Percentiles rank a stretch among this genome's conserved stretches.
phyloP scores from a whole-genome alignment of 2,797 vertebrate genomes.

The Sarcophilus harrisii region DNA sequence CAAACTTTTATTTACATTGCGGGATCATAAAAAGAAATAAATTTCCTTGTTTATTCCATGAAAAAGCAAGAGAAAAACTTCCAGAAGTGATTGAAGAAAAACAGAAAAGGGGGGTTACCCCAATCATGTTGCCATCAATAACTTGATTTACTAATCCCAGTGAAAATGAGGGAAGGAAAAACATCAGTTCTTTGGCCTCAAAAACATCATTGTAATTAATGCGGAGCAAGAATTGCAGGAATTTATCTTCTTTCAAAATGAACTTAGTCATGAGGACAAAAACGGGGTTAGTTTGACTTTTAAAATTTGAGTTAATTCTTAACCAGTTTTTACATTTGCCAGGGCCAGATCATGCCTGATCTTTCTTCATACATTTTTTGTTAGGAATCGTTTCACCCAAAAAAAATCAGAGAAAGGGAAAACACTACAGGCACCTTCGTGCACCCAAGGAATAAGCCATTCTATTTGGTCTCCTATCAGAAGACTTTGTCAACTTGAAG shows the following conservation, averaged over 20 bases:
- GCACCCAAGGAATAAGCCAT: background rate
- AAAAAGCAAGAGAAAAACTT: background rate
- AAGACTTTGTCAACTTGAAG: background rate
- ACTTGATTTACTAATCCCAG: background rate
- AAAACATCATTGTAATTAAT: background rate
- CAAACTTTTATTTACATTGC: slow-evolving; percentile 59
- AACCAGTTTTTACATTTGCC: slow-evolving; percentile 9
- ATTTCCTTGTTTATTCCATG: slow-evolving; percentile 4
- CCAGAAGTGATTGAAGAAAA: background rate
- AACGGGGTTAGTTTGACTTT: background rate
- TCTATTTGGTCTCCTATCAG: background rate
- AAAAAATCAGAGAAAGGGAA: background rate
- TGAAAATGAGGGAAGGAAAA: background rate
- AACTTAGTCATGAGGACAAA: background rate
- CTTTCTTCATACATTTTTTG: background rate
- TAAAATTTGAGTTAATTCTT: slow-evolving; percentile 51
- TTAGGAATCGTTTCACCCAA: background rate
- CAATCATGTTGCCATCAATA: background rate
- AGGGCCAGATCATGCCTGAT: background rate
- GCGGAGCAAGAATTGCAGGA: background rate
- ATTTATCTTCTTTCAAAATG: background rate
- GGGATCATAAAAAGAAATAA: background rate
- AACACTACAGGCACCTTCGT: no score
- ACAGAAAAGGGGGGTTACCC: background rate
- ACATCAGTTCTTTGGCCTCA: fast-evolving